Evolutionary conservation across 2,113 vertebrate genomes (phyloP).

Genomic region (Xiphias gladius): DNA sequence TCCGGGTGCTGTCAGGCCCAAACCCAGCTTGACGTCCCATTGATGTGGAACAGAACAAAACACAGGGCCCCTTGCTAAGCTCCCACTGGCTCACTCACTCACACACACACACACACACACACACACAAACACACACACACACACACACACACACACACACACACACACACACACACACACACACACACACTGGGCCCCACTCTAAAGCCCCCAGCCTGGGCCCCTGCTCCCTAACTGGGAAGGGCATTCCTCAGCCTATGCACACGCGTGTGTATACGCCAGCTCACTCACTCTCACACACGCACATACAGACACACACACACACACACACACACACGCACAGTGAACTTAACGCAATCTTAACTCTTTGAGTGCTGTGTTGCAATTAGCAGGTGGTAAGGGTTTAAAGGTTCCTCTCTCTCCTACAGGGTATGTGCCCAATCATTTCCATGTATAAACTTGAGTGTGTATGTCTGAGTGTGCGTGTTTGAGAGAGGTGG

Average conservation of each 20-base stretch:
- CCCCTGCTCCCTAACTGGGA: constrained; percentile 72
- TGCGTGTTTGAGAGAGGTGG: constrained; percentile 15
- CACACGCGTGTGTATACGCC: constrained; percentile 56
- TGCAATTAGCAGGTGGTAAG: constrained; percentile 86
- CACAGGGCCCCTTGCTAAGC: constrained; percentile 92
- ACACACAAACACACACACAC: constrained; percentile 83
- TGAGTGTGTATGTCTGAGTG: constrained; percentile 9
- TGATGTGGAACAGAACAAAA: constrained; percentile 89
- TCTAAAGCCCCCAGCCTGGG: constrained; percentile 76
- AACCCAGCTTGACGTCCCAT: constrained; percentile 85
- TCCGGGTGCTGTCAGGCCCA: constrained; percentile 84
- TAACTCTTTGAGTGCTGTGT: constrained; percentile 79
- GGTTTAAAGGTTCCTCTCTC: constrained; percentile 55
- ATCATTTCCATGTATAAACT: constrained; percentile 29
- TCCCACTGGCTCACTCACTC: constrained; percentile 80
- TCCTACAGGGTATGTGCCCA: constrained; percentile 25
- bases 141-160: constrained; percentile 82
- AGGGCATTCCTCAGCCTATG: constrained; percentile 78
- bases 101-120: constrained; percentile 83
- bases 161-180: constrained; percentile 61
- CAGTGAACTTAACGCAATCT: constrained; percentile 80
- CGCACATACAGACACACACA: background rate
- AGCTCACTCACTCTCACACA: constrained; percentile 20
- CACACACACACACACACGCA: constrained; percentile 34
- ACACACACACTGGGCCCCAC: constrained; percentile 63